Evolutionary conservation across 1,140 invertebrate genomes (phyloP).

Genomic region (Drosophila burlai): DNA sequence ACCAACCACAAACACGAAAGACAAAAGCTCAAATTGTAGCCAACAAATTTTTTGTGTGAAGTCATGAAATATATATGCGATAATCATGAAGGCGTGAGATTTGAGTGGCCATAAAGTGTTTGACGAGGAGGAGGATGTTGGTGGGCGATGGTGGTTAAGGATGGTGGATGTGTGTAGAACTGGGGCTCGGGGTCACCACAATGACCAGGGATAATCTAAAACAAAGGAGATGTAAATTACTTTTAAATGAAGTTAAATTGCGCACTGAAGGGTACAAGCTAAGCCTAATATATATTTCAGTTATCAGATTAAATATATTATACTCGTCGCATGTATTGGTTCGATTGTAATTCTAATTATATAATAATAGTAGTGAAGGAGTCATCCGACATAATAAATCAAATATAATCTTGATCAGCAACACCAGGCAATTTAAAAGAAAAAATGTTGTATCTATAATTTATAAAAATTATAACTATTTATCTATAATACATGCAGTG

Average conservation of each 20-base stretch:
- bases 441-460: no score
- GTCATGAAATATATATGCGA: constrained; percentile 57
- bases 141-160: no score
- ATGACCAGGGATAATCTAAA: constrained; percentile 29
- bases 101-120: constrained; percentile 53
- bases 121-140: constrained; percentile 16
- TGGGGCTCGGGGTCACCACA: not conserved
- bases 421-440: no score
- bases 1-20: constrained; percentile 44
- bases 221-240: constrained; percentile 2
- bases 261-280: not conserved
- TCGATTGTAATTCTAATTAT: not conserved
- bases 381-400: no score
- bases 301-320: not conserved
- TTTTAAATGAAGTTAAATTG: constrained; percentile 28
- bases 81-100: constrained; percentile 52
- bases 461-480: no score
- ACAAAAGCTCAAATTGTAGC: constrained; percentile 44
- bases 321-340: not conserved
- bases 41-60: constrained; percentile 48
- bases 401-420: no score
- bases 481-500: no score
- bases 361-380: no score
- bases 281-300: not conserved
- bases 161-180: not conserved